phyloP scores from a whole-genome alignment of 2,113 vertebrate species.

The Microcebus jonahi region DNA sequence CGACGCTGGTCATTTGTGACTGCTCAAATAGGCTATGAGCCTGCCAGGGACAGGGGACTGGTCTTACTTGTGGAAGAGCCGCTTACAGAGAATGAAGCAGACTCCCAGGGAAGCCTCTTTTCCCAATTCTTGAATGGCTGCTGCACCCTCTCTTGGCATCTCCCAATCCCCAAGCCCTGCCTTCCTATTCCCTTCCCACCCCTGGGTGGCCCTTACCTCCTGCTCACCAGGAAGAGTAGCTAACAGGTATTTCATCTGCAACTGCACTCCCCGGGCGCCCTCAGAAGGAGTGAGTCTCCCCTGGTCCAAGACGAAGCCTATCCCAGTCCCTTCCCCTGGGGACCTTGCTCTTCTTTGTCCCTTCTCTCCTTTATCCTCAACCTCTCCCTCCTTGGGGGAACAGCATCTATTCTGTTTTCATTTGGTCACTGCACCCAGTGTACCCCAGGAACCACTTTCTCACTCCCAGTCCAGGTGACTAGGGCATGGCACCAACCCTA shows the following conservation, averaged over 20 bases:
- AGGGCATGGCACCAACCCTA: not conserved
- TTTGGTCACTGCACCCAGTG: not conserved
- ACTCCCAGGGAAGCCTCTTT: not conserved
- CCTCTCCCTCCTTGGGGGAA: not conserved
- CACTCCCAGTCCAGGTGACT: not conserved
- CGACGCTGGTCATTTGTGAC: not conserved
- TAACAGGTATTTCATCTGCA: not conserved
- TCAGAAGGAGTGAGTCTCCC: not conserved
- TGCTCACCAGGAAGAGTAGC: not conserved
- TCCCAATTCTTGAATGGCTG: not conserved
- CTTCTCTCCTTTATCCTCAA: not conserved
- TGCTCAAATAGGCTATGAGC: not conserved
- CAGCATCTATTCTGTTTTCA: not conserved
- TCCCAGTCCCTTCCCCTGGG: not conserved
- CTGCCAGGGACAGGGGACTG: not conserved
- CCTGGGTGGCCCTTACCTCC: not conserved
- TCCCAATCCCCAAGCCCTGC: not conserved
- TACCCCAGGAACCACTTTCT: not conserved
- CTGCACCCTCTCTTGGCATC: not conserved
- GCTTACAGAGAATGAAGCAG: not conserved
- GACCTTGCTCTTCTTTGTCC: not conserved
- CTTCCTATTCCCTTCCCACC: not conserved
- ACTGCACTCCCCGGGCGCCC: not conserved
- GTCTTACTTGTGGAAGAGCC: not conserved
- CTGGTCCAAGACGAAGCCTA: not conserved